Base-by-base conservation (phyloP, 2,888 invertebrate species). In the Stegophylla sp. region DNA sequence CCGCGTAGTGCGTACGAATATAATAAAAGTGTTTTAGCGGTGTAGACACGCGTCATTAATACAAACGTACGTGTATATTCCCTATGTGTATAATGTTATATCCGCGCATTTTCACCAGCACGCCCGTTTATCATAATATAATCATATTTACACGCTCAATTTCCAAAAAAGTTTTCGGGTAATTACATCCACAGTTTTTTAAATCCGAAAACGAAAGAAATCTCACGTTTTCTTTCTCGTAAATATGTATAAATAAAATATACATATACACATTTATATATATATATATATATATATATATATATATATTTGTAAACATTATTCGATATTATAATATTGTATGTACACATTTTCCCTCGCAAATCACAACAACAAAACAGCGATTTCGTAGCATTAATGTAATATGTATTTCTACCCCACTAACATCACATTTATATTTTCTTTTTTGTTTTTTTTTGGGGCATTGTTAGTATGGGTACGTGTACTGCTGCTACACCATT, bases 111-210 rank as follows among this genome's bases (percentile, higher is more conserved):
- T 61, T 28, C n/a, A n/a, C 3, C 59, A 28, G 15, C 13, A 28
- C 56, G 56, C 20, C 9, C 23, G 56, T 20, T 7, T 56, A 23
- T 56, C 2, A 56, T 20, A 51, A 51, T 51, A 56, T 20, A 51
- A 51, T 51, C n/a, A 13, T 66, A 48, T 74, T 74, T 74, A 74
- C 73, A 74, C 45, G 61, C 26, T 20, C 73, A 63, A 74, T 74
- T 63, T 48, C 28, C 48, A 61, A n/a, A 43, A 43, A 45, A 13
- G 15, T 48, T 69, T 74, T 61, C 28, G 20, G 48, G 45, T 15
- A 28, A 74, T 74, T 74, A 74, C 61, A 4, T n/a, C 20, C 53
- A 13, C n/a, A 7, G 43, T 72, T 56, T 72, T 72, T 72, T 43
- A 10, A 23, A 43, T 17, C 23, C n/a, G n/a, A 59, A 73, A 56